Conservation (phyloP, 2,888 invertebrate species). For the Malachius bipustulatus region DNA sequence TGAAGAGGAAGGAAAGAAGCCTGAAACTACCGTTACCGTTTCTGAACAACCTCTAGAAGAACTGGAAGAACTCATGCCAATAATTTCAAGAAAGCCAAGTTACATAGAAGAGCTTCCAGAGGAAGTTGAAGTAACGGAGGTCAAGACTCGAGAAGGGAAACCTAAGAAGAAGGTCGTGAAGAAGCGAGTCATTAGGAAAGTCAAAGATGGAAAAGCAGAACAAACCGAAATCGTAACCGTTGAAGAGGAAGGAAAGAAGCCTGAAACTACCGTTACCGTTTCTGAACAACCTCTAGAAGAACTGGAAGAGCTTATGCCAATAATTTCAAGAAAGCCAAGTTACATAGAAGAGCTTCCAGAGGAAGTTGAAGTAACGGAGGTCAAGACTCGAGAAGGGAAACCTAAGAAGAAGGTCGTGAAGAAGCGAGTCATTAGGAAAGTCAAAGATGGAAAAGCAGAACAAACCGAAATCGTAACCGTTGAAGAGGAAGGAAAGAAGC, state of each 20-base stretch:
- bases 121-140: constrained; percentile 18
- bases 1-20: constrained; percentile 38
- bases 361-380: constrained; percentile 14
- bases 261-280: constrained; percentile 19
- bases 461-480: constrained; percentile 12
- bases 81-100: neutral
- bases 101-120: constrained; percentile 22
- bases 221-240: constrained; percentile 27
- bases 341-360: constrained; percentile 18
- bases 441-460: constrained; percentile 22
- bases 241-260: constrained; percentile 20
- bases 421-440: constrained; percentile 25
- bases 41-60: constrained; percentile 29
- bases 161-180: constrained; percentile 33
- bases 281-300: constrained; percentile 13
- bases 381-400: constrained; percentile 13
- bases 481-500: constrained; percentile 20
- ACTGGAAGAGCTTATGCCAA: constrained; percentile 21
- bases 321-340: constrained; percentile 20
- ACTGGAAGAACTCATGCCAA: constrained; percentile 17
- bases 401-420: constrained; percentile 20
- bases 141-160: constrained; percentile 15
- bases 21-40: constrained; percentile 34
- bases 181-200: constrained; percentile 37
- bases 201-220: constrained; percentile 30